A percentile compares a stretch with the other conserved stretches of the same genome.
phyloP scores from a whole-genome alignment of 1,140 invertebrate genomes.

The Agraylea sexmaculata region DNA sequence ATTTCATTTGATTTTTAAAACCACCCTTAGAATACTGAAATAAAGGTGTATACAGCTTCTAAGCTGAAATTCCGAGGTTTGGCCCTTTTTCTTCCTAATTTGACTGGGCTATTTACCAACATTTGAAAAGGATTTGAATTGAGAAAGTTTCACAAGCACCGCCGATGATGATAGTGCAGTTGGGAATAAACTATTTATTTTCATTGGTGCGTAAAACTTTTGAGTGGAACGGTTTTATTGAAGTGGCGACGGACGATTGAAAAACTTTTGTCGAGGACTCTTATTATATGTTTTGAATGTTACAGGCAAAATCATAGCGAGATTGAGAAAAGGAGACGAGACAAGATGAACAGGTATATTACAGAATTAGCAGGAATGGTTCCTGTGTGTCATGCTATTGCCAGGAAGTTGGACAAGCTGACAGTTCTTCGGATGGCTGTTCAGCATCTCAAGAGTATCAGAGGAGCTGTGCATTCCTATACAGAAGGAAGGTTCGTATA shows the following conservation, averaged over 20 bases:
- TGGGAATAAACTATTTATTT: neutral
- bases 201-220: neutral
- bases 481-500: constrained; percentile 70
- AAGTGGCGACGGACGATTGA: neutral
- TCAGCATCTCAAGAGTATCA: constrained; percentile 76
- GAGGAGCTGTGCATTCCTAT: constrained; percentile 65
- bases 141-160: no score
- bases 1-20: no score
- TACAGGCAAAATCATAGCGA: constrained; percentile 87
- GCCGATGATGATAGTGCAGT: no score
- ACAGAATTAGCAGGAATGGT: constrained; percentile 82
- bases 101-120: neutral
- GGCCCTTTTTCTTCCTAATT: no score
- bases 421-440: constrained; percentile 90
- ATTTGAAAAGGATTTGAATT: neutral
- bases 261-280: no score
- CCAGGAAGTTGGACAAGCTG: constrained; percentile 84
- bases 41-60: no score
- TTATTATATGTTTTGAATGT: no score
- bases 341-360: constrained; percentile 96
- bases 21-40: no score
- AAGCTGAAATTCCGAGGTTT: no score
- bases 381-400: constrained; percentile 88
- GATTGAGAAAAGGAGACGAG: constrained; percentile 85
- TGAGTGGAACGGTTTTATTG: neutral